Evolutionary conservation across 1,140 invertebrate species (phyloP).

Genomic region (Trichomalopsis sarcophagae): DNA sequence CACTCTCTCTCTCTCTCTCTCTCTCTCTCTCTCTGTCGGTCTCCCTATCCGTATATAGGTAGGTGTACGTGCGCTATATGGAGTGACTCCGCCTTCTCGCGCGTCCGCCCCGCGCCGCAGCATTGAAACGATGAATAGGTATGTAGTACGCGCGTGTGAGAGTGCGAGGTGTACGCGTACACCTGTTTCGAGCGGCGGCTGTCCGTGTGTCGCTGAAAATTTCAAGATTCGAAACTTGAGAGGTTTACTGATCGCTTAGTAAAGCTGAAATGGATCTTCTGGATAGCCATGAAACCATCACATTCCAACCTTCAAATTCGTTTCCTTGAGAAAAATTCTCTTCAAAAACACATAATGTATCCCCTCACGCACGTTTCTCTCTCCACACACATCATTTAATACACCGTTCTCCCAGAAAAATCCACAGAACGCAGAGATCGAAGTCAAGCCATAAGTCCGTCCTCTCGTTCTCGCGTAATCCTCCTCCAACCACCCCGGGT

Average conservation of each 20-base stretch:
- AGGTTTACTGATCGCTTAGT: neutral
- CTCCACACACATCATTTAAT: neutral
- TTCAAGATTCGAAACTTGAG: neutral
- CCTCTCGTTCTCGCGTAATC: slow-evolving; percentile 61
- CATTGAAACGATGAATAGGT: slow-evolving; percentile 27
- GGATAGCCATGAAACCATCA: neutral
- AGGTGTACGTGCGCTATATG: neutral
- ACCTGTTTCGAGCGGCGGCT: neutral
- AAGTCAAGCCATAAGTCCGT: slow-evolving; percentile 56
- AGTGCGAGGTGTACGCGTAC: slow-evolving; percentile 34
- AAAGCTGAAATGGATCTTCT: too few species aligned
- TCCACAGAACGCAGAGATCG: neutral
- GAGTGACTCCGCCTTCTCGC: slow-evolving; percentile 61
- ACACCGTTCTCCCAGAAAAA: neutral
- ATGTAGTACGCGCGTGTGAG: slow-evolving; percentile 58
- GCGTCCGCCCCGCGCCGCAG: slow-evolving; percentile 62
- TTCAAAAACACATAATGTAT: neutral
- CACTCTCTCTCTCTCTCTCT: slow-evolving; percentile 51
- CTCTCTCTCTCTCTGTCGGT: too few species aligned
- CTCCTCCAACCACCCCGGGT: slow-evolving; percentile 28
- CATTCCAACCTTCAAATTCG: neutral
- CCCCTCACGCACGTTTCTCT: neutral
- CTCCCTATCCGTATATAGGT: neutral
- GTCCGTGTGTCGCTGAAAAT: neutral
- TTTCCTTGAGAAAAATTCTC: neutral